Conservation (phyloP, 1,140 invertebrate genomes). For the Heliothis virescens region DNA sequence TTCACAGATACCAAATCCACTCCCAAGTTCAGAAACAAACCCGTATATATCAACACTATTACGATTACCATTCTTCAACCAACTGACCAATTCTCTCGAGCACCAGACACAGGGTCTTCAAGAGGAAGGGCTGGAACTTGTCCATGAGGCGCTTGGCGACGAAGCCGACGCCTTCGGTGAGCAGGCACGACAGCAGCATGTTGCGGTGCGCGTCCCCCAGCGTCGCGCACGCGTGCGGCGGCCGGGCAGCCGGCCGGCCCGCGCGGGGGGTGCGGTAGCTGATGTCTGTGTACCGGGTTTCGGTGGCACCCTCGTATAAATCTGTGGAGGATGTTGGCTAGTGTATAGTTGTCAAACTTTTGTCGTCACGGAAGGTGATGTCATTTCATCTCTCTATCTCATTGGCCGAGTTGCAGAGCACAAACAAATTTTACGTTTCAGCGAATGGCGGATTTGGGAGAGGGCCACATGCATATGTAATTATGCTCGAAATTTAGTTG, state of each 20-base stretch:
- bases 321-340: slow-evolving; percentile 52
- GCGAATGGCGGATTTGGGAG: too few relatives aligned
- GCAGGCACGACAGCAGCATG: slow-evolving; percentile 87
- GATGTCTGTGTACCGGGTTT: slow-evolving; percentile 79
- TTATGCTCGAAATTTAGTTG: too few relatives aligned
- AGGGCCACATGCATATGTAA: too few relatives aligned
- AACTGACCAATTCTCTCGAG: slow-evolving; percentile 89
- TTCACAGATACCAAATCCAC: too few relatives aligned
- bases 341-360: too few relatives aligned
- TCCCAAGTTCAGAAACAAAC: too few relatives aligned
- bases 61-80: too few relatives aligned
- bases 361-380: too few relatives aligned
- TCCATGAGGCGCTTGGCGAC: slow-evolving; percentile 83
- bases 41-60: too few relatives aligned
- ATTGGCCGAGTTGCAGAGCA: too few relatives aligned
- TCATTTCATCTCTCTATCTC: too few relatives aligned
- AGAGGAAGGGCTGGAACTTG: slow-evolving; percentile 86
- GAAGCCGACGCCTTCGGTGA: slow-evolving; percentile 88
- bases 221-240: slow-evolving; percentile 61
- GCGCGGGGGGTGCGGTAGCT: slow-evolving; percentile 67
- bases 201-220: slow-evolving; percentile 87
- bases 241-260: slow-evolving; percentile 26
- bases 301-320: slow-evolving; percentile 77
- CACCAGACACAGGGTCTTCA: slow-evolving; percentile 89
- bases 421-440: too few relatives aligned